Evolutionary conservation across 1,140 invertebrate genomes (phyloP).

Genomic region (Drosophila oshimai): DNA sequence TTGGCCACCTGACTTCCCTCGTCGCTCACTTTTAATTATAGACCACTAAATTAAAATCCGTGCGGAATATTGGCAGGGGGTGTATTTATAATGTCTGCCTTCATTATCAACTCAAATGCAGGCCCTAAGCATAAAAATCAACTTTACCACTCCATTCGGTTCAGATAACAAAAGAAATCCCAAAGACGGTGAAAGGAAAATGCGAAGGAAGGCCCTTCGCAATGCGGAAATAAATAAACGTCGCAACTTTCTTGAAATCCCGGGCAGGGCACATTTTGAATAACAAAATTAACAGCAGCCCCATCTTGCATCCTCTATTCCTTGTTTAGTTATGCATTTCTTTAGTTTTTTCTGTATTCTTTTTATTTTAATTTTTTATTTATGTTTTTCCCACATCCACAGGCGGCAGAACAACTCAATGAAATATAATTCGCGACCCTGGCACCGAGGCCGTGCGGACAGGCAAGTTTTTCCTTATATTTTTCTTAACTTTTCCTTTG

Average conservation of each 20-base stretch:
- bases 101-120: conserved; percentile 58
- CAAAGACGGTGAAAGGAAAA: conserved; percentile 29
- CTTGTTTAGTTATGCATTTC: conserved; percentile 76
- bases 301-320: conserved; percentile 5
- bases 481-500: conserved; percentile 15
- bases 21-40: conserved; percentile 70
- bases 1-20: conserved; percentile 25
- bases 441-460: conserved; percentile 22
- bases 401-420: conserved; percentile 42
- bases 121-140: conserved; percentile 51
- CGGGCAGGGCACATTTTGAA: conserved; percentile 65
- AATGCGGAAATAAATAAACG: conserved; percentile 81
- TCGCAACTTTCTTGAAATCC: conserved; percentile 55
- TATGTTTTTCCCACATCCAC: conserved; percentile 51
- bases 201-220: conserved; percentile 40
- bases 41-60: conserved; percentile 72
- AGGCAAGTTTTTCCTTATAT: conserved; percentile 61
- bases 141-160: conserved; percentile 3
- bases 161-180: conserved; percentile 54
- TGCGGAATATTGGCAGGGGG: conserved; percentile 2
- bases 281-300: conserved; percentile 80
- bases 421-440: conserved; percentile 36
- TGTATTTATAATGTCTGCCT: conserved; percentile 39
- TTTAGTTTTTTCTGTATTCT: conserved; percentile 14
- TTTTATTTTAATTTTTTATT: conserved; percentile 53